Conservation (phyloP, 2,113 vertebrate genomes). For the Gallinago media region DNA sequence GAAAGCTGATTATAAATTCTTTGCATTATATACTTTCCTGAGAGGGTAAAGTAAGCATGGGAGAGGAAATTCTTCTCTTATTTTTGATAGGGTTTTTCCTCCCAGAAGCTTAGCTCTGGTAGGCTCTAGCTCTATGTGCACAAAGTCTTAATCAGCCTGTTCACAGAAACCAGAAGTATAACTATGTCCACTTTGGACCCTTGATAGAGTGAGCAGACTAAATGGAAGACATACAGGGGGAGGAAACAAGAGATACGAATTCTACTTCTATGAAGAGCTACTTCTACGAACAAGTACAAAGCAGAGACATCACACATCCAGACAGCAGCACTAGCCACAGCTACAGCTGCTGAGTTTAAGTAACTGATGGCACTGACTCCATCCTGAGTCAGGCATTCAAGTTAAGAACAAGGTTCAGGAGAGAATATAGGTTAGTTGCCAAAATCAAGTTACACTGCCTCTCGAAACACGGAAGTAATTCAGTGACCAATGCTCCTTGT, state of each 20-base stretch:
- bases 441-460: not conserved
- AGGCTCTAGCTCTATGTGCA: not conserved
- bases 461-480: not conserved
- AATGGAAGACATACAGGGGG: not conserved
- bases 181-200: not conserved
- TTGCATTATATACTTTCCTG: not conserved
- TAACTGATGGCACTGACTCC: not conserved
- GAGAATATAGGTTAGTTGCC: not conserved
- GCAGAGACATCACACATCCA: not conserved
- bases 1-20: not conserved
- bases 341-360: fast-evolving
- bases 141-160: not conserved
- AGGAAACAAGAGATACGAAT: not conserved
- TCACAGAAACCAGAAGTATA: not conserved
- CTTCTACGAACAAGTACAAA: not conserved
- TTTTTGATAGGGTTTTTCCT: not conserved
- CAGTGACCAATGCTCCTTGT: not conserved
- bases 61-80: not conserved
- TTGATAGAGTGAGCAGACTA: not conserved
- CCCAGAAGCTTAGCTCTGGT: not conserved
- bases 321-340: not conserved
- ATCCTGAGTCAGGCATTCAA: not conserved
- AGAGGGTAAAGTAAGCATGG: not conserved
- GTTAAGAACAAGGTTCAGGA: not conserved
- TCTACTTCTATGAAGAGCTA: not conserved